phyloP scores from a whole-genome alignment of 2,888 invertebrate genomes.

The Pyrrhia umbra region DNA sequence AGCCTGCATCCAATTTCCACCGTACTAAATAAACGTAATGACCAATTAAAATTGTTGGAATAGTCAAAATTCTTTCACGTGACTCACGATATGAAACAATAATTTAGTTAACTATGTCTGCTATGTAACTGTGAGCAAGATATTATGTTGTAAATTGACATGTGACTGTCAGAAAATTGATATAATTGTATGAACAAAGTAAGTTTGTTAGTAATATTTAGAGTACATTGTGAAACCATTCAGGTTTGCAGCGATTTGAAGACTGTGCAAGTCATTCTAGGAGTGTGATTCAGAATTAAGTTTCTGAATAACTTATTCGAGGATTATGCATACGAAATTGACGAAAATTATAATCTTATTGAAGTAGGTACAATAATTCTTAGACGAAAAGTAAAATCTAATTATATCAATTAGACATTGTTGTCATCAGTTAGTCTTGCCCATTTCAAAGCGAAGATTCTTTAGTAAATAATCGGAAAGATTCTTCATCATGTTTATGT shows the following conservation, averaged over 20 bases:
- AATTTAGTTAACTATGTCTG: conserved; percentile 35
- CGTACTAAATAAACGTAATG: conserved; percentile 30
- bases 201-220: conserved; percentile 20
- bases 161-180: conserved; percentile 26
- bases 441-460: too few species aligned
- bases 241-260: not conserved
- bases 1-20: conserved; percentile 21
- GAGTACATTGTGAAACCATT: conserved; percentile 26
- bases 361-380: too few species aligned
- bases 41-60: conserved; percentile 33
- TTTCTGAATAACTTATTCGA: too few species aligned
- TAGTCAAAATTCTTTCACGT: conserved; percentile 36
- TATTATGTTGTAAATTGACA: conserved; percentile 32
- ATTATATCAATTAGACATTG: too few species aligned
- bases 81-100: conserved; percentile 32
- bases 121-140: conserved; percentile 26
- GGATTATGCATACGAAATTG: too few species aligned
- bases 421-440: too few species aligned
- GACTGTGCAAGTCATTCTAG: conserved; percentile 49
- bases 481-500: too few species aligned
- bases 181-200: conserved; percentile 38
- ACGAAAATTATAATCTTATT: too few species aligned
- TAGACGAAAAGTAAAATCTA: too few species aligned
- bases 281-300: conserved; percentile 8
- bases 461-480: too few species aligned